Conservation (phyloP, 2,113 vertebrate species). For the Ivindomyrus marchei region DNA sequence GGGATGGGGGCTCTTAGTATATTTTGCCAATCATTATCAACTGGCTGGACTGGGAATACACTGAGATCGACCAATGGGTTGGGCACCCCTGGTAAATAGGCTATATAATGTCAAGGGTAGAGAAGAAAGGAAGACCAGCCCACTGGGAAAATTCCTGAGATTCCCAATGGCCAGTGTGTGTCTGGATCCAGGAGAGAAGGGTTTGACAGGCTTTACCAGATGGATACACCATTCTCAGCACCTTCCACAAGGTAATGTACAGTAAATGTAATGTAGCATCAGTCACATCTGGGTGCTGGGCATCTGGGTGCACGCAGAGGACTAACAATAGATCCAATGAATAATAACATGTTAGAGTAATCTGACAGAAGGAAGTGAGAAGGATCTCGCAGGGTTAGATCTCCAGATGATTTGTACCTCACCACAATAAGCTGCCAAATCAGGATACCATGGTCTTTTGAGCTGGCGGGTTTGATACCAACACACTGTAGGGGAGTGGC, state of each 20-base stretch:
- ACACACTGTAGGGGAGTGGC: not conserved
- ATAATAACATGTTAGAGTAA: not conserved
- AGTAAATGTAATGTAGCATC: slow-evolving; percentile 30
- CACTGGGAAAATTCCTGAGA: not conserved
- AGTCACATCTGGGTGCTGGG: slow-evolving; percentile 32
- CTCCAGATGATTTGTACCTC: not conserved
- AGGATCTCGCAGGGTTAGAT: not conserved
- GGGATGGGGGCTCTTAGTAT: not conserved
- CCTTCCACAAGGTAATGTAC: not conserved
- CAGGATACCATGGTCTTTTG: not conserved
- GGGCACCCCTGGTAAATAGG: not conserved
- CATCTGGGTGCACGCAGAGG: not conserved
- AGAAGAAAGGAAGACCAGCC: not conserved
- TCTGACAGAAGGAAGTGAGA: not conserved
- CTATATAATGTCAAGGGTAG: not conserved
- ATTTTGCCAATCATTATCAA: not conserved
- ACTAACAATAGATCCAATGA: not conserved
- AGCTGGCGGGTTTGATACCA: not conserved
- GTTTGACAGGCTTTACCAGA: slow-evolving; percentile 14
- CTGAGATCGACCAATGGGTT: not conserved
- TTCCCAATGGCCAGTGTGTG: not conserved
- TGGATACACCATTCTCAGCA: slow-evolving; percentile 17
- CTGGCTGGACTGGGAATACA: not conserved
- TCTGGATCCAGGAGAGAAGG: slow-evolving; percentile 19
- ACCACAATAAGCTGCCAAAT: not conserved